phyloP scores from a whole-genome alignment of 2,888 invertebrate genomes.

The Morpho achilles region DNA sequence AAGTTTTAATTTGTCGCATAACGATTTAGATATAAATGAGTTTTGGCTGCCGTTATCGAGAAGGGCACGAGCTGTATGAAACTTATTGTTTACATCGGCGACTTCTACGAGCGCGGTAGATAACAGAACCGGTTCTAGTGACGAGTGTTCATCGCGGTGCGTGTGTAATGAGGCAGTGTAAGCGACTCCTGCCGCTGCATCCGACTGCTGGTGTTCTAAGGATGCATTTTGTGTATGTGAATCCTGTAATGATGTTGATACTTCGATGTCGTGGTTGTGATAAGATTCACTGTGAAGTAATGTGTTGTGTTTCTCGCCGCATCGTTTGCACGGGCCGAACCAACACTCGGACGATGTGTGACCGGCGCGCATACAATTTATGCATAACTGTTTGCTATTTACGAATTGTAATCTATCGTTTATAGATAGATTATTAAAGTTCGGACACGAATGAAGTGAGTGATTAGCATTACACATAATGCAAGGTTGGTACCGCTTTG shows the following conservation, averaged over 20 bases:
- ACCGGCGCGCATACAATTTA: constrained; percentile 14
- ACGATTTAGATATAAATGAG: constrained; percentile 26
- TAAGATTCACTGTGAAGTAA: constrained; percentile 14
- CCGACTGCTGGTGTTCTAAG: too few species aligned
- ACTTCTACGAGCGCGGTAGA: constrained; percentile 29
- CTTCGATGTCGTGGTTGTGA: too few species aligned
- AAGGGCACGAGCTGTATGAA: constrained; percentile 21
- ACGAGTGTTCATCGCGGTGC: too few species aligned
- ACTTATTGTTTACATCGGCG: constrained; percentile 12
- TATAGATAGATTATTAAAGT: constrained; percentile 10
- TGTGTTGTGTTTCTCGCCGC: constrained; percentile 21
- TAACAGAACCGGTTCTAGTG: constrained; percentile 21
- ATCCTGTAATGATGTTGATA: neutral
- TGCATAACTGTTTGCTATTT: constrained; percentile 10
- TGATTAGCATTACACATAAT: constrained; percentile 4
- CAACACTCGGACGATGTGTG: constrained; percentile 6
- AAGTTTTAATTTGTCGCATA: constrained; percentile 24
- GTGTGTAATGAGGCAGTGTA: too few species aligned
- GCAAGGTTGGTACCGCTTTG: too few species aligned
- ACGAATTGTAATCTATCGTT: constrained; percentile 8
- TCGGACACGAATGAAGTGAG: constrained; percentile 22
- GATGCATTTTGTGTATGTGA: too few species aligned
- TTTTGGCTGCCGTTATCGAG: constrained; percentile 31
- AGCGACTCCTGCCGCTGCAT: too few species aligned
- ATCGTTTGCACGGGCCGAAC: constrained; percentile 22